Conservation (phyloP, 2,797 vertebrate species). For the Xenops minutus region DNA sequence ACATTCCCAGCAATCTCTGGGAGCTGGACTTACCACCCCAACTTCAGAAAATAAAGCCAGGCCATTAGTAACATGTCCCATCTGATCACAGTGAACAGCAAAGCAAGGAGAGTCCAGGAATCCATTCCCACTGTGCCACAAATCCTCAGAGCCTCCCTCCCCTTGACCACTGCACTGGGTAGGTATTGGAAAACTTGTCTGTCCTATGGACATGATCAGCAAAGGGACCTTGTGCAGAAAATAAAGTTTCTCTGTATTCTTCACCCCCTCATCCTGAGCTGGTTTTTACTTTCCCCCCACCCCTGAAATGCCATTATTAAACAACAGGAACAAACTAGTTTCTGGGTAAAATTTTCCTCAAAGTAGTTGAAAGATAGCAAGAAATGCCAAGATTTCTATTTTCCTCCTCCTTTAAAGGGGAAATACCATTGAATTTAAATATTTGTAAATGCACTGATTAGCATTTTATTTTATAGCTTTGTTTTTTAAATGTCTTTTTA, state of each 20-base stretch:
- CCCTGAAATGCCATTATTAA: not conserved
- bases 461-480: not conserved
- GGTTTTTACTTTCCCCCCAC: not conserved
- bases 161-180: not conserved
- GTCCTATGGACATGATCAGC: not conserved
- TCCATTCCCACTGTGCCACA: fast-evolving
- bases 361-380: not conserved
- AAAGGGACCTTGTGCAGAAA: not conserved
- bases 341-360: not conserved
- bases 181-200: not conserved
- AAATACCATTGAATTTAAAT: not conserved
- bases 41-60: not conserved
- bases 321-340: not conserved
- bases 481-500: not conserved
- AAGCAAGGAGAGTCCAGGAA: not conserved
- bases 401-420: not conserved
- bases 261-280: not conserved
- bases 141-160: not conserved
- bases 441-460: not conserved
- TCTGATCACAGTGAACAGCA: fast-evolving
- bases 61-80: not conserved
- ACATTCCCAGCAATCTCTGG: not conserved
- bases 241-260: not conserved
- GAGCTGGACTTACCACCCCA: not conserved
- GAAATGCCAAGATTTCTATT: not conserved